Evolutionary conservation across 2,113 vertebrate species (phyloP).

Genomic region (Trichomycterus rosablanca): DNA sequence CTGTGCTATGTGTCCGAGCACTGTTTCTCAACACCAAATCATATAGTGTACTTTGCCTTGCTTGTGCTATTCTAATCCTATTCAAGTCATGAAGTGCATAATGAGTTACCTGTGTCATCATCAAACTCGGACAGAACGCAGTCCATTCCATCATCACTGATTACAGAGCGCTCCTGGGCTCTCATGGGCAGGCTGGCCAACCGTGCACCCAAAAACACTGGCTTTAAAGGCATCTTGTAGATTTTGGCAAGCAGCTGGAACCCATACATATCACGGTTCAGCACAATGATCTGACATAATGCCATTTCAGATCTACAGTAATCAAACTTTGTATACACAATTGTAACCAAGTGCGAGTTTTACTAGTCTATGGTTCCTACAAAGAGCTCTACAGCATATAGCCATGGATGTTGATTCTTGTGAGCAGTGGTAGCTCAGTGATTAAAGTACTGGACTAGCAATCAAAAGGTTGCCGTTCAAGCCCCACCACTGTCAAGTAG

Average conservation of each 20-base stretch:
- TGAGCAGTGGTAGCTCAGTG: too few relatives aligned
- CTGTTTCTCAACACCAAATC: slow-evolving; percentile 92
- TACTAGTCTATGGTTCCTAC: too few relatives aligned
- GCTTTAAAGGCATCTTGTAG: slow-evolving; percentile 95
- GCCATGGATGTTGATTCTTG: too few relatives aligned
- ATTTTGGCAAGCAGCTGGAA: slow-evolving; percentile 88
- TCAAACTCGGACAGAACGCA: slow-evolving; percentile 89
- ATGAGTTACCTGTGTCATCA: slow-evolving; percentile 81
- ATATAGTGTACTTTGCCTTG: slow-evolving; percentile 62
- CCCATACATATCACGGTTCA: background rate
- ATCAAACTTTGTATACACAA: too few relatives aligned
- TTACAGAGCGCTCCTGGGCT: slow-evolving; percentile 77
- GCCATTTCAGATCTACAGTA: too few relatives aligned
- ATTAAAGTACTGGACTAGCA: too few relatives aligned
- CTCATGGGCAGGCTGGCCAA: slow-evolving; percentile 81
- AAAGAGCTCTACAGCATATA: too few relatives aligned
- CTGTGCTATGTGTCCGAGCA: too few relatives aligned
- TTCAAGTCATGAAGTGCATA: background rate
- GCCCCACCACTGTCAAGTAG: too few relatives aligned
- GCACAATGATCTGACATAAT: too few relatives aligned
- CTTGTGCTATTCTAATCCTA: background rate
- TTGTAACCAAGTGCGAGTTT: too few relatives aligned
- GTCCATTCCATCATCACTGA: slow-evolving; percentile 89
- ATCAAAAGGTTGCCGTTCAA: too few relatives aligned
- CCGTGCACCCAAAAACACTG: slow-evolving; percentile 84